Evolutionary conservation across 2,797 vertebrate species (phyloP).

Genomic region (Molossus alvarezi): DNA sequence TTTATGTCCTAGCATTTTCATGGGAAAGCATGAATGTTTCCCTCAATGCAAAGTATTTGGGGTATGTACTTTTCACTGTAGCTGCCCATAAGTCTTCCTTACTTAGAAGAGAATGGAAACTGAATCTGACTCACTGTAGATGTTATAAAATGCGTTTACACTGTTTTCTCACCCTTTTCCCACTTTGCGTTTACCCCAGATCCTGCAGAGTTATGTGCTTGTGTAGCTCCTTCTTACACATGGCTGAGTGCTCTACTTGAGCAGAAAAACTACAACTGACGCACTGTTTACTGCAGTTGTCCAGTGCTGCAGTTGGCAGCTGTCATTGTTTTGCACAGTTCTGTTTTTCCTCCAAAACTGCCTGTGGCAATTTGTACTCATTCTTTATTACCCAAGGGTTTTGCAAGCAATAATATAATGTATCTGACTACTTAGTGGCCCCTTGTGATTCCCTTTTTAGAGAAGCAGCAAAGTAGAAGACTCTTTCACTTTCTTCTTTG

Average conservation of each 20-base stretch:
- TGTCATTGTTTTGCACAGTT: slow-evolving; percentile 87
- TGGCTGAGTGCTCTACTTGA: neutral
- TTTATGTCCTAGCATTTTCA: slow-evolving; percentile 58
- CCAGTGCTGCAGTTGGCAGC: slow-evolving; percentile 73
- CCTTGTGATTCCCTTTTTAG: slow-evolving; percentile 85
- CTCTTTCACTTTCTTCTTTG: slow-evolving; percentile 78
- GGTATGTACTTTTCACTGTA: neutral
- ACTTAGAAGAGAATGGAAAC: neutral
- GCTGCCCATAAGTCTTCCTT: neutral
- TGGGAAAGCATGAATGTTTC: neutral
- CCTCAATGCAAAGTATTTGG: neutral
- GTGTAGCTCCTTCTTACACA: neutral
- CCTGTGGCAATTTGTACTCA: slow-evolving; percentile 87
- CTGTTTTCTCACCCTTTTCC: neutral
- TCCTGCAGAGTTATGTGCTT: neutral
- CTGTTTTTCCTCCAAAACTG: slow-evolving; percentile 86
- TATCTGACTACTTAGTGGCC: slow-evolving; percentile 89
- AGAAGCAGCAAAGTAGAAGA: slow-evolving; percentile 83
- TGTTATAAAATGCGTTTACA: neutral
- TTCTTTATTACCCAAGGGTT: slow-evolving; percentile 89
- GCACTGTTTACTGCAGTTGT: neutral
- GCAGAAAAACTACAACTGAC: neutral
- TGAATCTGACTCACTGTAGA: neutral
- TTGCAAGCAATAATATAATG: slow-evolving; percentile 89
- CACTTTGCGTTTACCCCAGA: neutral